Percentiles rank a stretch among this genome's conserved stretches.
Evolutionary conservation across 2,888 invertebrate genomes (phyloP).

Genomic region (Pharmacophagus antenor): DNA sequence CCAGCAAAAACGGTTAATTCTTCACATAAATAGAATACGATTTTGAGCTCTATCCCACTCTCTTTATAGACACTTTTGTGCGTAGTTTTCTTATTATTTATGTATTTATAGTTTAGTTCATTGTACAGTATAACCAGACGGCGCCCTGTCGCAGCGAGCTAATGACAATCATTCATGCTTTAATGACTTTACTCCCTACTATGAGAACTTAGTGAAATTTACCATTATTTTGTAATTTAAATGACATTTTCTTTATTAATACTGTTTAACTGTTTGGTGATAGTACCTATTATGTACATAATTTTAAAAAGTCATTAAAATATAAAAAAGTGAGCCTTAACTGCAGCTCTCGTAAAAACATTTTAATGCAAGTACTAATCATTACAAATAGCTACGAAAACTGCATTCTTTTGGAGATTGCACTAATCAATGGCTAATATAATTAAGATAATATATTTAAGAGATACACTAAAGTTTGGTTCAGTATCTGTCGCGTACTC

Average conservation of each 20-base stretch:
- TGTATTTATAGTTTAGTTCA: constrained; percentile 3
- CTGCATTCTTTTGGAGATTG: neutral
- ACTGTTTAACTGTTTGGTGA: neutral
- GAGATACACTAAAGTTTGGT: neutral
- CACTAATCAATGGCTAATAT: neutral
- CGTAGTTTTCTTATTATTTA: constrained; percentile 5
- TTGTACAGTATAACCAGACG: constrained; percentile 22
- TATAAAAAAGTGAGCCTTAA: no score
- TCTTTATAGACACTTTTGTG: neutral
- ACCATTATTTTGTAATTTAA: constrained; percentile 1
- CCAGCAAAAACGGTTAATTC: neutral
- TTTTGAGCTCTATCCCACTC: neutral
- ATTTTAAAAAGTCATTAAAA: no score
- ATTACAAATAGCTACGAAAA: neutral
- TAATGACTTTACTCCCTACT: constrained; percentile 30
- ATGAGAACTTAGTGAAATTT: constrained; percentile 8
- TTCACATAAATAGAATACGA: neutral
- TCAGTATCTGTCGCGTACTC: constrained; percentile 35
- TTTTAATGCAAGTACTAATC: neutral
- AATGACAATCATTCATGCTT: constrained; percentile 32
- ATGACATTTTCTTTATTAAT: neutral
- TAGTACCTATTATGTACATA: no score
- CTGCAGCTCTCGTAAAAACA: no score
- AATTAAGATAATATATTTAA: neutral
- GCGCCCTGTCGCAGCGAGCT: constrained; percentile 31